Conservation (phyloP, 2,888 invertebrate species). For the Onthophagus sagittarius region DNA sequence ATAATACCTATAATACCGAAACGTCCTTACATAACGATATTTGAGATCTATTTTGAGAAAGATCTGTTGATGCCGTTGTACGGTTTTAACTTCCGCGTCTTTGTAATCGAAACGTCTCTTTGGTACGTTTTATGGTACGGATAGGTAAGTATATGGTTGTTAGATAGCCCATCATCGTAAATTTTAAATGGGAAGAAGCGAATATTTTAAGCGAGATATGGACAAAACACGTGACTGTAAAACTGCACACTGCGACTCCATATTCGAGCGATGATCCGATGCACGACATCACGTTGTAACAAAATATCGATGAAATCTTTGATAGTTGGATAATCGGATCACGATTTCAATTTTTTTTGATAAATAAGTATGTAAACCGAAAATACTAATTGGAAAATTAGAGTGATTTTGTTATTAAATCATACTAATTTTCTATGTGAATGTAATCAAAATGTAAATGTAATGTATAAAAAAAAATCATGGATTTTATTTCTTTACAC, state of each 20-base stretch:
- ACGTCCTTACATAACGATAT: neutral
- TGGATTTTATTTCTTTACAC: too few species aligned
- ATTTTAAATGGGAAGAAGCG: neutral
- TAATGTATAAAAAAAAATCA: too few species aligned
- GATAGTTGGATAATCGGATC: neutral
- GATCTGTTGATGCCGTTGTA: too few species aligned
- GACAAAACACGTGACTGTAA: neutral
- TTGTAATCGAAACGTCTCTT: neutral
- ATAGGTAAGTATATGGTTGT: neutral
- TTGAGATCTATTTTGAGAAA: neutral
- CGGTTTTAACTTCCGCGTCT: neutral
- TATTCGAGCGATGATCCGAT: neutral
- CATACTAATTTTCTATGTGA: too few species aligned
- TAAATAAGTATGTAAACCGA: too few species aligned
- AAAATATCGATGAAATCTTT: neutral
- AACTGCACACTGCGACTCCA: neutral
- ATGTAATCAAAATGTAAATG: too few species aligned
- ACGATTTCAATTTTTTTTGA: neutral
- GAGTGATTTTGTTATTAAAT: too few species aligned
- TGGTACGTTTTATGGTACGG: too few species aligned
- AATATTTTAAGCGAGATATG: neutral
- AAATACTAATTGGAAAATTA: too few species aligned
- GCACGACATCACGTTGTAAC: neutral
- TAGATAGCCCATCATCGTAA: neutral
- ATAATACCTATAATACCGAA: neutral